Evolutionary conservation across 2,113 vertebrate genomes (phyloP).

Genomic region (Alexandromys fortis): DNA sequence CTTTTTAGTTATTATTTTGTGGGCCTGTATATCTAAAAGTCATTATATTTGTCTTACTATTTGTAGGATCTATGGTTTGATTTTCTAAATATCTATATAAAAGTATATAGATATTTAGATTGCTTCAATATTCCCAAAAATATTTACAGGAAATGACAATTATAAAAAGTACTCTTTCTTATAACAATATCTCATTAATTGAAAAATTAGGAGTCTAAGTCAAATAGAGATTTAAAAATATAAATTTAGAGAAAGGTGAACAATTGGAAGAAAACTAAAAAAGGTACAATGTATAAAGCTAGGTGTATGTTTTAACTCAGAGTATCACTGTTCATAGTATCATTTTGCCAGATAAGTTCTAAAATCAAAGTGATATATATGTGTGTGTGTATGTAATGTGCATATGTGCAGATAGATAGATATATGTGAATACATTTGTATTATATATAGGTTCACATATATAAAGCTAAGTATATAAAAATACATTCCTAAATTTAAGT

Average conservation of each 20-base stretch:
- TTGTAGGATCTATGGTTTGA: not conserved
- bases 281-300: not conserved
- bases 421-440: not conserved
- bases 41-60: not conserved
- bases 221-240: not conserved
- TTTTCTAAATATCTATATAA: too few relatives aligned
- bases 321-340: not conserved
- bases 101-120: too few relatives aligned
- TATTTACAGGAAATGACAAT: not conserved
- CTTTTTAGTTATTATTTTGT: not conserved
- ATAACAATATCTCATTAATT: not conserved
- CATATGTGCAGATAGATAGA: too few relatives aligned
- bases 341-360: not conserved
- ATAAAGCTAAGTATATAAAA: not conserved
- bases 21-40: not conserved
- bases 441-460: not conserved
- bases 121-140: not conserved
- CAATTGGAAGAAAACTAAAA: not conserved
- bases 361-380: not conserved
- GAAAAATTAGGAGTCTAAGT: not conserved
- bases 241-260: not conserved
- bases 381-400: too few relatives aligned
- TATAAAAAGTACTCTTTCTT: not conserved
- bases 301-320: slow-evolving; percentile 11
- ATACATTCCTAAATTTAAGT: not conserved